Evolutionary conservation across 2,888 invertebrate species (phyloP), one percentile per base, ranked within the genome.

Genomic region (Hypolimnas misippus): DNA sequence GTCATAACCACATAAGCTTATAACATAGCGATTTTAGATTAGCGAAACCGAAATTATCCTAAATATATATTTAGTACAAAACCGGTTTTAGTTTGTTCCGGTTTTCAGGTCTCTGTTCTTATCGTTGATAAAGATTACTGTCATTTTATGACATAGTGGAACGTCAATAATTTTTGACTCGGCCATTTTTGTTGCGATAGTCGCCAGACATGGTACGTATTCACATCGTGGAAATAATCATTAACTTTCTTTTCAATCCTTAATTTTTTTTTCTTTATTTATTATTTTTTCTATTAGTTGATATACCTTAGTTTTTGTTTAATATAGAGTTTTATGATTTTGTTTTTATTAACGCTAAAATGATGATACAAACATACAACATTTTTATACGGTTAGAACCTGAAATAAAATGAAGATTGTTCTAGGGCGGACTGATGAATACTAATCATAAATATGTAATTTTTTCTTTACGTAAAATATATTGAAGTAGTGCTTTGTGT

Each of bases 391-490:
- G 94, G 95, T 95, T 95, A 90, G 92, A 88, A 92, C 93, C 94
- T 93, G 94, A 94, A 86, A 87, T 84, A 84, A 81, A 93, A 94
- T 94, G 93, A 95, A 95, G 93, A 95, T 94, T 89, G 55, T 76
- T 93, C 95, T 95, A 95, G 95, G 95, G 95, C 95, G 95, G 95
- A 94, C 95, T 95, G 95, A 95, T 86, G 56, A 51, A 42, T 7
- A 19, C 2, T 2, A 17, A 14, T n/a, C 3, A 8, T 35, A 33
- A 8, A 19, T 33, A 6, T 14, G 0, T 12, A 21, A 1, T 38
- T 12, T 6, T 16, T 8, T 0, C 5, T 1, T 40, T n/a, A n/a
- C 14, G 8, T 31, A 5, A 17, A n/a, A 0, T 14, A 10, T 35
- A 17, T 0, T 52, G 6, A 25, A 49, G 38, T 3, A 17, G 5